Percentiles rank a stretch among this genome's conserved stretches.
Evolutionary conservation across 2,113 vertebrate genomes (phyloP).

Genomic region (Hippocampus zosterae): DNA sequence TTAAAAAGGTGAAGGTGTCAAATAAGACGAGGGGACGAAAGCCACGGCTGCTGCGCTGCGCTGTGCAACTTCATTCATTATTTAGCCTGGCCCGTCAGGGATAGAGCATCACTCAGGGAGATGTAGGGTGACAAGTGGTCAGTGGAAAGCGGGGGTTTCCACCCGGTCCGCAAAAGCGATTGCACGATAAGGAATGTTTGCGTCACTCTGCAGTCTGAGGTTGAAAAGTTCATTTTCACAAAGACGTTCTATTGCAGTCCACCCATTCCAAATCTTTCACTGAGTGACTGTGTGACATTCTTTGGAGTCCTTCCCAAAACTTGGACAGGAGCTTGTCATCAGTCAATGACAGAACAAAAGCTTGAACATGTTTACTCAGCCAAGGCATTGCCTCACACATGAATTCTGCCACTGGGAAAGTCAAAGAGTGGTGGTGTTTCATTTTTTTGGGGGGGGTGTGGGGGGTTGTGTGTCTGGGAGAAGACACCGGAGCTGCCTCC

Average conservation of each 20-base stretch:
- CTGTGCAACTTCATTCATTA: slow-evolving; percentile 61
- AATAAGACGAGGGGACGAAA: slow-evolving; percentile 17
- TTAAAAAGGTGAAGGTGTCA: slow-evolving; percentile 57
- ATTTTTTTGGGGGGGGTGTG: too few relatives aligned
- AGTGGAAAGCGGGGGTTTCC: slow-evolving; percentile 40
- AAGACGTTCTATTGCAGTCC: slow-evolving; percentile 5
- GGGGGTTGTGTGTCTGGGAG: not conserved
- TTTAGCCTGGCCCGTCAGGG: slow-evolving; percentile 55
- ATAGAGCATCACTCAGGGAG: slow-evolving; percentile 47
- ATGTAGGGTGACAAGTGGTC: slow-evolving; percentile 39
- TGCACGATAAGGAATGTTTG: slow-evolving; percentile 3
- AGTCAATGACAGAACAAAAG: slow-evolving; percentile 20
- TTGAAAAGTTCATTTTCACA: slow-evolving; percentile 43
- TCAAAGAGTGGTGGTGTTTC: not conserved
- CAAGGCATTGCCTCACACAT: slow-evolving; percentile 1
- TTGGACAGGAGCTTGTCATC: slow-evolving; percentile 12
- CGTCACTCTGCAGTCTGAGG: slow-evolving; percentile 13
- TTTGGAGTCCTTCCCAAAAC: slow-evolving; percentile 3
- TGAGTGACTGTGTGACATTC: not conserved
- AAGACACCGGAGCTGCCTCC: not conserved
- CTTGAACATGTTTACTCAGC: slow-evolving; percentile 31
- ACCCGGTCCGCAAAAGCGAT: slow-evolving; percentile 23
- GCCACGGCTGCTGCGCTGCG: slow-evolving; percentile 24
- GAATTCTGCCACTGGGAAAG: not conserved
- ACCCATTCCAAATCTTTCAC: slow-evolving; percentile 11